Conservation (phyloP, 2,797 vertebrate species). For the Sebastes variabilis region DNA sequence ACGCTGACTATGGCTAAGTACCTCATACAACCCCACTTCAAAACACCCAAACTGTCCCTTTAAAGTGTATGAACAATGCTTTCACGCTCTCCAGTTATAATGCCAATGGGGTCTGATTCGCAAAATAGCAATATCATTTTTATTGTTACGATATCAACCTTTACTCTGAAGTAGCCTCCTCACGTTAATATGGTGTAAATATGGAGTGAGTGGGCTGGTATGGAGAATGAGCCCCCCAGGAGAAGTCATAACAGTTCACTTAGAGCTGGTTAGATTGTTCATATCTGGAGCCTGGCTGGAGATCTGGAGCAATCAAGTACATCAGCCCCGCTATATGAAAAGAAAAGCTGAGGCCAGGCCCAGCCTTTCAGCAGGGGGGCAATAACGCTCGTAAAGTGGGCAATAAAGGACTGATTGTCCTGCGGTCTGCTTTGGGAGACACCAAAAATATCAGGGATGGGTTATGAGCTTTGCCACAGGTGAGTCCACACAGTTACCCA, state of each 20-base stretch:
- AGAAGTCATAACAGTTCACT: constrained; percentile 64
- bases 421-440: constrained; percentile 57
- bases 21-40: too few species aligned
- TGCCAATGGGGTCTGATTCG: background rate
- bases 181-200: constrained; percentile 40
- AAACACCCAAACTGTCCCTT: background rate
- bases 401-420: constrained; percentile 73
- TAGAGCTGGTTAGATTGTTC: constrained; percentile 67
- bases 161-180: constrained; percentile 14
- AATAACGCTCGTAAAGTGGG: constrained; percentile 73
- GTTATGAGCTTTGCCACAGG: constrained; percentile 55
- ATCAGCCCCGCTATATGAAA: constrained; percentile 68
- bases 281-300: constrained; percentile 68
- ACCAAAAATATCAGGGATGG: constrained; percentile 37
- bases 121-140: background rate
- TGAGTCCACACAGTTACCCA: constrained; percentile 75
- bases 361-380: constrained; percentile 66
- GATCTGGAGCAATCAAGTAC: constrained; percentile 68
- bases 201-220: constrained; percentile 35
- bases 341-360: constrained; percentile 54
- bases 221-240: constrained; percentile 46
- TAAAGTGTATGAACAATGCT: background rate
- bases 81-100: background rate
- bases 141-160: constrained; percentile 19
- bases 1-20: background rate